These are phyloP conservation scores for Drosophila nr. perissopoda DNA, from an alignment of 2,888 invertebrate genomes.

Conservation along the genomic window DNA sequence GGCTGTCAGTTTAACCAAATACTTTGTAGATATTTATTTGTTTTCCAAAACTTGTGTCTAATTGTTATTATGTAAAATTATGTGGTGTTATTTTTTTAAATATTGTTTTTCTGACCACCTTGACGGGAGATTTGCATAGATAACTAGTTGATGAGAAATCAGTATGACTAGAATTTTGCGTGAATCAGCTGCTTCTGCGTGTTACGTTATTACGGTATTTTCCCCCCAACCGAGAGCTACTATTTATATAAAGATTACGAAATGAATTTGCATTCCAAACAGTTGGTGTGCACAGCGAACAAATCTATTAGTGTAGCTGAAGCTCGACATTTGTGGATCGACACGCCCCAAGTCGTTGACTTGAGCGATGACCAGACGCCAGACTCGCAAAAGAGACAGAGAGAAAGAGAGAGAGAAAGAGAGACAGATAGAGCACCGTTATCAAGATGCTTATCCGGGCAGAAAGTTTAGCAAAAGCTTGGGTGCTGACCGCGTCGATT, in stretches of 20 bases:
- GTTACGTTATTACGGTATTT: conserved; percentile 38
- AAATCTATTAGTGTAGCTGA: conserved; percentile 35
- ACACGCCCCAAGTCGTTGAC: conserved; percentile 71
- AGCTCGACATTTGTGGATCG: conserved; percentile 64
- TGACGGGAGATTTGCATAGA: conserved; percentile 66
- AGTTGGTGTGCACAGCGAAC: conserved; percentile 25
- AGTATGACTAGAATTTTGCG: conserved; percentile 38
- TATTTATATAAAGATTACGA: conserved; percentile 68
- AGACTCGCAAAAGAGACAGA: background rate
- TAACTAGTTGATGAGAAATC: conserved; percentile 35
- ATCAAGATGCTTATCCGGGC: conserved; percentile 56
- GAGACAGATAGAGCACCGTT: conserved; percentile 37
- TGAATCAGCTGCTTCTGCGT: conserved; percentile 65
- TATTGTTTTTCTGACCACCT: conserved; percentile 45
- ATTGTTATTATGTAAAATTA: conserved; percentile 72
- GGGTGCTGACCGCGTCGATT: conserved; percentile 23
- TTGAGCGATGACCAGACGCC: conserved; percentile 52
- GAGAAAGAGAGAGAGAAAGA: background rate
- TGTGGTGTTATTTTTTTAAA: conserved; percentile 37
- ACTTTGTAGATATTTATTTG: conserved; percentile 58
- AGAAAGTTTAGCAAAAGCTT: conserved; percentile 27
- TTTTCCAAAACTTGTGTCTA: conserved; percentile 53
- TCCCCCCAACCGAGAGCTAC: conserved; percentile 1
- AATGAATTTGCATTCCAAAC: conserved; percentile 70
- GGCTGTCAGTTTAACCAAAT: conserved; percentile 54